Percentiles rank a stretch among this genome's conserved stretches.
phyloP scores from a whole-genome alignment of 2,113 vertebrate species.

The Bubo bubo region DNA sequence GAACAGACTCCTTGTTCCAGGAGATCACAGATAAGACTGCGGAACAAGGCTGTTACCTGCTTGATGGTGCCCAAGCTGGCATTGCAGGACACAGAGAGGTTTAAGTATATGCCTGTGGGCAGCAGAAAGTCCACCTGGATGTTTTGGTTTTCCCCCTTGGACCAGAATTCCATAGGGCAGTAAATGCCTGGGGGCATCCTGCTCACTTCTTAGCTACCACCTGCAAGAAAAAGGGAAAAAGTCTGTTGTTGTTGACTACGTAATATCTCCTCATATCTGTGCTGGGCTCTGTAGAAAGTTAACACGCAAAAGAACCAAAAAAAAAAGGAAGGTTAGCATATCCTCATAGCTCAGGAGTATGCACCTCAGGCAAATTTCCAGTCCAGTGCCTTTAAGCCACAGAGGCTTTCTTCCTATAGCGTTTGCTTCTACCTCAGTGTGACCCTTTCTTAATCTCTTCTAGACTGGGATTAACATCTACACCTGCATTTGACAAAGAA shows the following conservation, averaged over 20 bases:
- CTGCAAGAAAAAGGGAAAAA: constrained; percentile 65
- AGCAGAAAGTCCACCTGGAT: constrained; percentile 93
- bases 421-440: neutral
- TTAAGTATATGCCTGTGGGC: constrained; percentile 94
- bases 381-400: neutral
- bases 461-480: neutral
- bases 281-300: neutral
- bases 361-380: neutral
- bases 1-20: neutral
- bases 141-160: constrained; percentile 84
- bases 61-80: constrained; percentile 92
- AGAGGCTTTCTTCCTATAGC: neutral
- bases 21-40: neutral
- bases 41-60: constrained; percentile 74
- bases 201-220: constrained; percentile 79
- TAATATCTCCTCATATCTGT: neutral
- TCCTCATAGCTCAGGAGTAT: neutral
- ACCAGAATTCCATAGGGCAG: constrained; percentile 92
- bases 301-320: neutral
- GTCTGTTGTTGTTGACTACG: neutral
- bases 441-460: neutral
- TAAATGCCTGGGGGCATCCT: constrained; percentile 95
- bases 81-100: constrained; percentile 86
- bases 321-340: neutral
- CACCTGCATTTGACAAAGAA: neutral